These are phyloP conservation scores for Spinus pinus DNA, from an alignment of 2,797 vertebrate genomes.

Conservation along the genomic window DNA sequence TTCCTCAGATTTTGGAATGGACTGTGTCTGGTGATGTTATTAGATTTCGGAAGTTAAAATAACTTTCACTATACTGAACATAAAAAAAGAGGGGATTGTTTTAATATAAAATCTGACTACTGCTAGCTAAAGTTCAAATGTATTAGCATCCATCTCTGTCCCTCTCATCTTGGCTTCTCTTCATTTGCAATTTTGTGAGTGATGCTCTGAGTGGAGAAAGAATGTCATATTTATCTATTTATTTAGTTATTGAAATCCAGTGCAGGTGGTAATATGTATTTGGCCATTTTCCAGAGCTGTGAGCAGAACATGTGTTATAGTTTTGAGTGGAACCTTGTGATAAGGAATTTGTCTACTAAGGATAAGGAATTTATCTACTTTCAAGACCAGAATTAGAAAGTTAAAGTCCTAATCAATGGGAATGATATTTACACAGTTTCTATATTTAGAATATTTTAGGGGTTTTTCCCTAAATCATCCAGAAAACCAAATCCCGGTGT, in stretches of 20 bases:
- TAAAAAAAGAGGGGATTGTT: not conserved
- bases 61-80: conserved; percentile 12
- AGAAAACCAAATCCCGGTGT: not conserved
- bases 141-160: conserved; percentile 18
- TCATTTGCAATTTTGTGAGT: not conserved
- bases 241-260: not conserved
- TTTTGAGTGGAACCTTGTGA: not conserved
- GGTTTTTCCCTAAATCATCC: not conserved
- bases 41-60: conserved; percentile 37
- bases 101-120: conserved; percentile 36
- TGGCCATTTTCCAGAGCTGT: not conserved
- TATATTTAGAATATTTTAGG: not conserved
- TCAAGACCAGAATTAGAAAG: not conserved
- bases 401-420: not conserved
- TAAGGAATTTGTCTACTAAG: not conserved
- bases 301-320: not conserved
- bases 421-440: not conserved
- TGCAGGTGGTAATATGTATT: not conserved
- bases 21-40: not conserved
- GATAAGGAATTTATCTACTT: not conserved
- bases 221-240: not conserved
- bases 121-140: not conserved
- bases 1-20: not conserved
- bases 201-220: not conserved
- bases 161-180: conserved; percentile 32